Conservation (phyloP, 2,888 invertebrate genomes). For the Pristionchus mayeri region DNA sequence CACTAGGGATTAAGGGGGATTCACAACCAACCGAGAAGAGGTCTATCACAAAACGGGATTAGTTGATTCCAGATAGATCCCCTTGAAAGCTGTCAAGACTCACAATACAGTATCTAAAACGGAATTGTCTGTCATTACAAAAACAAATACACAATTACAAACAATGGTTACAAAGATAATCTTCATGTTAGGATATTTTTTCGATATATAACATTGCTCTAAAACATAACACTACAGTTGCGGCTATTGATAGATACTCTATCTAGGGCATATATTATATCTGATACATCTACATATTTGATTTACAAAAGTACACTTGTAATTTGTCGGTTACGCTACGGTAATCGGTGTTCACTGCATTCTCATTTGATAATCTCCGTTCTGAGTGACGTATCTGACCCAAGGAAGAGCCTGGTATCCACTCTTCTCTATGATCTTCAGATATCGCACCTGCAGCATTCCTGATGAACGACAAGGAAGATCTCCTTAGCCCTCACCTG, state of each 20-base stretch:
- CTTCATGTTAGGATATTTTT: conserved; percentile 6
- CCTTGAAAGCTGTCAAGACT: conserved; percentile 6
- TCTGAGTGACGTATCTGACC: conserved; percentile 99
- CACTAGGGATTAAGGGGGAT: not conserved
- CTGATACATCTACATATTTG: conserved; percentile 30
- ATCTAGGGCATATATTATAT: not conserved
- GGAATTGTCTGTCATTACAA: not conserved
- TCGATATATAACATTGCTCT: not conserved
- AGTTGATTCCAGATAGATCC: not conserved
- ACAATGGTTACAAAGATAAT: not conserved
- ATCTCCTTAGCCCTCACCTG: conserved; percentile 85
- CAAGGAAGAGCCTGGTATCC: conserved; percentile 98
- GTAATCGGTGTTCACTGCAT: conserved; percentile 77
- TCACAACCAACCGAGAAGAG: conserved; percentile 9
- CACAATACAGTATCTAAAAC: not conserved
- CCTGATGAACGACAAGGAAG: not conserved
- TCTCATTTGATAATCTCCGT: conserved; percentile 96
- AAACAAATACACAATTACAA: not conserved
- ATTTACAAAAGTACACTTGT: not conserved
- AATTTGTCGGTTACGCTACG: too few species aligned
- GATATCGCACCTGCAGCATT: conserved; percentile 84
- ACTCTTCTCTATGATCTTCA: conserved; percentile 98
- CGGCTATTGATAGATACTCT: not conserved
- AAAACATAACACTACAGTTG: not conserved
- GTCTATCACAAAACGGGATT: conserved; percentile 20